Evolutionary conservation across 2,113 vertebrate species (phyloP), one percentile per base, ranked within the genome.

Genomic region (Camarhynchus parvulus): DNA sequence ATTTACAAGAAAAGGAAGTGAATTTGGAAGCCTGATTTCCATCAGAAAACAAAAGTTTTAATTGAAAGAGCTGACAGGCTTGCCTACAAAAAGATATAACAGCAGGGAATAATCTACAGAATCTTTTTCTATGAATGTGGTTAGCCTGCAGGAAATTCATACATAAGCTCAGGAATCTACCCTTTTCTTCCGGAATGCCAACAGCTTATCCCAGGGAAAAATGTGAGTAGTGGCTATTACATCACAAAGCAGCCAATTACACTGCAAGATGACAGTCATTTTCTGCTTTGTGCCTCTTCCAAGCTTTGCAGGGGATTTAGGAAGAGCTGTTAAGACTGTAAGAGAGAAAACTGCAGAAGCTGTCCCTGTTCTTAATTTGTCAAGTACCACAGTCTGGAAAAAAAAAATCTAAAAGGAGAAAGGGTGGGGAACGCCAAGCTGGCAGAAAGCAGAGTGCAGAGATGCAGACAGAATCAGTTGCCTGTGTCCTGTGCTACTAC

Each of bases 301-400:
- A 85, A 52, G n/a, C 2, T 79, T 87, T 52, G 10, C 44, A 61
- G 22, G 25, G 10, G 7, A 35, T 67, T 90, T 67, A 44, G 56
- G 31, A 82, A 90, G 25, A 81, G 16, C 52, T 55, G 39, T 33
- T 72, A 27, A 79, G 21, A 46, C 24, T 66, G 19, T 55, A 46
- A 49, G 58, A 56, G 31, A 46, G 64, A 63, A 91, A 62, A 7
- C 10, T 46, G 13, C 37, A 44, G 13, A 79, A 77, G 15, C 11
- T 67, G 15, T 62, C 30, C 5, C 7, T 61, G 16, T 25, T 92
- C 59, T 64, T 9, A 25, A 64, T 82, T 89, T 94, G 8, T 68
- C 14, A 11, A 21, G 28, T n/a, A 47, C 41, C 0, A 1, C 3
- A 66, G 28, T 15, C 39, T 46, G 8, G 2, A 11, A 27, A 50